These are phyloP conservation scores for Endomychus coccineus DNA, from an alignment of 2,888 invertebrate genomes.

Conservation along the genomic window DNA sequence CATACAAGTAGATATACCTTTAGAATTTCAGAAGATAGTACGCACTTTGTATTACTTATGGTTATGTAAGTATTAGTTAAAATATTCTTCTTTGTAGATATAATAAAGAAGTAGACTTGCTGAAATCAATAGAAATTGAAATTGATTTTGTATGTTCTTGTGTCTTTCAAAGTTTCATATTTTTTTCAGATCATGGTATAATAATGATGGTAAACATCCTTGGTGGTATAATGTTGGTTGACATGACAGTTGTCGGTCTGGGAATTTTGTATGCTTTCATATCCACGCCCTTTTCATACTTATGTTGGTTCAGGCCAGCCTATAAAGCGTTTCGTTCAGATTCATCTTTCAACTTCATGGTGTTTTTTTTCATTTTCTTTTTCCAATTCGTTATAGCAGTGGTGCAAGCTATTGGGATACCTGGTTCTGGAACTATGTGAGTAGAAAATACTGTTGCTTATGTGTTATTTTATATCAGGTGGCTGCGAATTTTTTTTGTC, in stretches of 20 bases:
- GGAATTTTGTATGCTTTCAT: conserved; percentile 82
- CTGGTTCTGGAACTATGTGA: conserved; percentile 80
- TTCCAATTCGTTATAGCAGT: conserved; percentile 87
- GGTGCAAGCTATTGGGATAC: conserved; percentile 83
- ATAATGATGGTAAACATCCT: conserved; percentile 80
- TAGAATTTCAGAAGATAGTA: conserved; percentile 95
- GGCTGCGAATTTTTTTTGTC: too few relatives aligned
- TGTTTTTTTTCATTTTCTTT: conserved; percentile 98
- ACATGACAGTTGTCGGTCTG: conserved; percentile 73
- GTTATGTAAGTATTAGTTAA: conserved; percentile 73
- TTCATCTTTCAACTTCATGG: conserved; percentile 99
- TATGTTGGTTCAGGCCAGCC: conserved; percentile 98
- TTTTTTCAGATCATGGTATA: conserved; percentile 86
- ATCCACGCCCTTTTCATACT: conserved; percentile 93
- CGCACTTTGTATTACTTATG: conserved; percentile 92
- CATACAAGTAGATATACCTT: conserved; percentile 95
- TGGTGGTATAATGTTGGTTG: conserved; percentile 73
- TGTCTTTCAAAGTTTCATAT: too few relatives aligned
- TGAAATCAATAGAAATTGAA: too few relatives aligned
- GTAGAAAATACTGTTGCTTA: too few relatives aligned
- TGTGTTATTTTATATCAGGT: too few relatives aligned
- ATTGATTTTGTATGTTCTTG: too few relatives aligned
- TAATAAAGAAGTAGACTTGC: conserved; percentile 2
- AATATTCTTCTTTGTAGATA: not conserved
- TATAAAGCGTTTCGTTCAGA: conserved; percentile 99